Percentiles rank a stretch among this genome's conserved stretches.
Conservation (phyloP, 1,140 invertebrate species). For the Drosophila suzukii region DNA sequence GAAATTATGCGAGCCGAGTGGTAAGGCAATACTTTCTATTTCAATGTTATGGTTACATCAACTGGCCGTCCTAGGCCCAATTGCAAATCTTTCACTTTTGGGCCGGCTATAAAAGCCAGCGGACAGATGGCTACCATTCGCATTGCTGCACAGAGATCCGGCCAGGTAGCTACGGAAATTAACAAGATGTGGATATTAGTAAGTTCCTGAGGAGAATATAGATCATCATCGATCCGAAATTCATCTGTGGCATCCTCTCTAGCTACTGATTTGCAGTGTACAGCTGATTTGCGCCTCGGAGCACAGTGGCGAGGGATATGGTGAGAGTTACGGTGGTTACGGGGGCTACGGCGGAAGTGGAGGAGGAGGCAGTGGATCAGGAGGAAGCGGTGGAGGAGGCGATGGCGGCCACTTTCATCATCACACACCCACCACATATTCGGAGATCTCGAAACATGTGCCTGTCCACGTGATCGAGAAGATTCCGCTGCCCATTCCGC, state of each 20-base stretch:
- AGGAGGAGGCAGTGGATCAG: slow-evolving; percentile 19
- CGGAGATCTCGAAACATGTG: slow-evolving; percentile 88
- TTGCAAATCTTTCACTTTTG: slow-evolving; percentile 73
- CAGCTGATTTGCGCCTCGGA: slow-evolving; percentile 63
- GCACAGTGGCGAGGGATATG: slow-evolving; percentile 34
- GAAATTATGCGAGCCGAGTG: slow-evolving; percentile 75
- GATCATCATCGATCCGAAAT: neutral
- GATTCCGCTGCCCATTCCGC: slow-evolving; percentile 90
- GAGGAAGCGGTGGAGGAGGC: slow-evolving; percentile 11
- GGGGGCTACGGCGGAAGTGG: slow-evolving; percentile 40
- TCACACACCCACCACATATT: slow-evolving; percentile 85
- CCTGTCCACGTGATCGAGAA: slow-evolving; percentile 91
- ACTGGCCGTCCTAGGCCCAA: slow-evolving; percentile 55
- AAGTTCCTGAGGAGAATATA: slow-evolving; percentile 25
- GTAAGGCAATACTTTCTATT: slow-evolving; percentile 79
- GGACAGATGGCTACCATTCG: slow-evolving; percentile 42
- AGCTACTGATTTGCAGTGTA: slow-evolving; percentile 60
- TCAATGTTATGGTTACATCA: slow-evolving; percentile 82
- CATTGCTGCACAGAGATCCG: slow-evolving; percentile 48
- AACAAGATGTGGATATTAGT: slow-evolving; percentile 65
- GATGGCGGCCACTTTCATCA: slow-evolving; percentile 50
- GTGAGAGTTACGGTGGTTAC: slow-evolving; percentile 14
- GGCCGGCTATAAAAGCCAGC: slow-evolving; percentile 55
- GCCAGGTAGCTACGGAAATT: slow-evolving; percentile 13
- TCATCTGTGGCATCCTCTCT: neutral